Evolutionary conservation across 2,113 vertebrate species (phyloP).

Genomic region (Epinephelus cyanopodus): DNA sequence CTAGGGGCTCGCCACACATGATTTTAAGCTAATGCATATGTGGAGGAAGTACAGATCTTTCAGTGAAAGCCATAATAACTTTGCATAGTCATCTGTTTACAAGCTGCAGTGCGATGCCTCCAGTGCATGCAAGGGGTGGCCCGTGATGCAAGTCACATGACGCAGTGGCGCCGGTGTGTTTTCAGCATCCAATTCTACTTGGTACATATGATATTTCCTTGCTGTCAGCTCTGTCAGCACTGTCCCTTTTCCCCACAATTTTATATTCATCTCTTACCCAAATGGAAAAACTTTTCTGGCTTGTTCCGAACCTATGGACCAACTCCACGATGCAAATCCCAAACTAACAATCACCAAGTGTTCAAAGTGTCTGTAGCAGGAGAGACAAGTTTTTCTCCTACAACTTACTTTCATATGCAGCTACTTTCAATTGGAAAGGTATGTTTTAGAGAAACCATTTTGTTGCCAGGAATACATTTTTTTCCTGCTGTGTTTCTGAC

Average conservation of each 20-base stretch:
- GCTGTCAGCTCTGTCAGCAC: background rate
- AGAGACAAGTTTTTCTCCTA: background rate
- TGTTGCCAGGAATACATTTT: background rate
- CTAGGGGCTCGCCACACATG: no score
- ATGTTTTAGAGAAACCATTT: background rate
- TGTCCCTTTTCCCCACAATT: background rate
- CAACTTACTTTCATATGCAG: background rate
- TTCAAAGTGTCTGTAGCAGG: background rate
- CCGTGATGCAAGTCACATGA: no score
- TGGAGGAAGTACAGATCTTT: no score
- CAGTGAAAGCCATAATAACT: no score
- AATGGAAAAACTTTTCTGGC: background rate
- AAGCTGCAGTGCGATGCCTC: no score
- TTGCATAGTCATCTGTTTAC: no score
- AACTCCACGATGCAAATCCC: background rate
- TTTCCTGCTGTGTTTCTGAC: slow-evolving; percentile 7
- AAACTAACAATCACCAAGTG: background rate
- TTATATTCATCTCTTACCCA: background rate
- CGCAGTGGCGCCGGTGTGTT: no score
- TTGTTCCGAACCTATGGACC: slow-evolving; percentile 19
- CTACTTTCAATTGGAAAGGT: background rate
- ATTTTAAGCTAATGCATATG: no score
- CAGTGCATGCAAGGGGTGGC: no score
- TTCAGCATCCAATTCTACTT: background rate
- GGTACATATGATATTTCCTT: background rate